Evolutionary conservation across 2,113 vertebrate genomes (phyloP).

Genomic region (Pycnonotus jocosus): DNA sequence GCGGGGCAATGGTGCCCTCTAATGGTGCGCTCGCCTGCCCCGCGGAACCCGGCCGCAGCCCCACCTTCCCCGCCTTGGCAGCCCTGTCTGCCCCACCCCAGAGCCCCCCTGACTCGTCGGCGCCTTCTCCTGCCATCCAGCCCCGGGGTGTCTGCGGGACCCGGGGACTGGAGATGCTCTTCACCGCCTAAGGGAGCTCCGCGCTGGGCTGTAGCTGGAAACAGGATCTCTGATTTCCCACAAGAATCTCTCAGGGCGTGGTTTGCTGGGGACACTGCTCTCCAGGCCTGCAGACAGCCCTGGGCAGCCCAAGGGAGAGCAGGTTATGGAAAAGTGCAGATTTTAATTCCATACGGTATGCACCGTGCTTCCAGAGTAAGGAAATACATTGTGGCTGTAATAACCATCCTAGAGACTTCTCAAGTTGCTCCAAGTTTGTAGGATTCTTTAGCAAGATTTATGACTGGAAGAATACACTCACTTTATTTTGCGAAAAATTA

Average conservation of each 20-base stretch:
- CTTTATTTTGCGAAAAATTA: neutral
- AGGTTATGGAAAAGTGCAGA: fast-evolving
- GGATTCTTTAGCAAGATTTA: neutral
- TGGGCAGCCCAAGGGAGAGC: neutral
- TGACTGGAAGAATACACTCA: neutral
- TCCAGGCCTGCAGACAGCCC: neutral
- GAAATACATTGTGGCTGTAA: neutral
- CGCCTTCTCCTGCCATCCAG: neutral
- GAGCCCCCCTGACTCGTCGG: fast-evolving
- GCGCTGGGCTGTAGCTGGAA: fast-evolving
- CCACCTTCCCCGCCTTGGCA: neutral
- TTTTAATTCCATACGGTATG: fast-evolving
- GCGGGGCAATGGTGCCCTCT: slow-evolving; percentile 55
- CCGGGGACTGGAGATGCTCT: fast-evolving
- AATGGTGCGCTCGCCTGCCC: neutral
- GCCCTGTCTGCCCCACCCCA: neutral
- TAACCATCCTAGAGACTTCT: neutral
- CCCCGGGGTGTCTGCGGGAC: neutral
- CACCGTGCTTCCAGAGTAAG: neutral
- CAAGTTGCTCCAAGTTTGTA: neutral
- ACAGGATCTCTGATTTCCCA: fast-evolving
- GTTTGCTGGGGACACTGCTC: neutral
- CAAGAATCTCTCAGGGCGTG: fast-evolving
- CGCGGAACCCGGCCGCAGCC: neutral
- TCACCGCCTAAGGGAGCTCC: fast-evolving